Base-by-base conservation (phyloP, 2,113 vertebrate genomes). In the Columbina picui region DNA sequence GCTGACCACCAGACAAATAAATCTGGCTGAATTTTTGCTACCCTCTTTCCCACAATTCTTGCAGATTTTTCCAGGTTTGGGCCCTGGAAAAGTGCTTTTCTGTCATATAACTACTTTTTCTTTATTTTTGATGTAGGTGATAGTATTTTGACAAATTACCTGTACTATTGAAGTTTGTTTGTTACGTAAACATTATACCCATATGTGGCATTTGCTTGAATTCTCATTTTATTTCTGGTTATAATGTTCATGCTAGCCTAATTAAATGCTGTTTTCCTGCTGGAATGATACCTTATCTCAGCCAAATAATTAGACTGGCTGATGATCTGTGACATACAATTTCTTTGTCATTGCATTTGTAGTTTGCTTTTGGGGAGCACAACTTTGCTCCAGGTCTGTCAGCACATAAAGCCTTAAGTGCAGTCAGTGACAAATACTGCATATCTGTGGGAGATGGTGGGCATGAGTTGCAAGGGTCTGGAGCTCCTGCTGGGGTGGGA, bases 211-310 rank as follows among this genome's bases (percentile, higher is more conserved):
- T 50, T 50, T 87, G 10, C 36, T 83, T 65, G 27, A 68, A 34
- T 61, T 83, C 13, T 56, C 18, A 77, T 78, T 95, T 84, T 88
- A 53, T 81, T 96, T 90, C 69, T 95, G 19, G 25, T 84, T 92
- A 67, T n/a, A 61, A 59, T 89, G 60, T 56, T 93, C 50, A 59
- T 23, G 23, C 20, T 56, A 86, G 30, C n/a, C n/a, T 94, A 92
- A 86, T 90, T 74, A 95, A 94, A 85, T 87, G n/a, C 20, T 79
- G 1, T 56, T 96, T 96, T 76, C 18, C 60, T 93, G 26, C 23
- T 87, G 76, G 27, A 87, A 67, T 79, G 17, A 56, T 94, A 61
- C 68, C 59, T 84, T 2, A 3, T 52, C 26, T 56, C 30, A 93
- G 73, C 14, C 63, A 91, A 76, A 83, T 93, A 80, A 77, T 92